These are phyloP conservation scores for Sinocyclocheilus grahami DNA, from an alignment of 2,113 vertebrate species.

Conservation along the genomic window DNA sequence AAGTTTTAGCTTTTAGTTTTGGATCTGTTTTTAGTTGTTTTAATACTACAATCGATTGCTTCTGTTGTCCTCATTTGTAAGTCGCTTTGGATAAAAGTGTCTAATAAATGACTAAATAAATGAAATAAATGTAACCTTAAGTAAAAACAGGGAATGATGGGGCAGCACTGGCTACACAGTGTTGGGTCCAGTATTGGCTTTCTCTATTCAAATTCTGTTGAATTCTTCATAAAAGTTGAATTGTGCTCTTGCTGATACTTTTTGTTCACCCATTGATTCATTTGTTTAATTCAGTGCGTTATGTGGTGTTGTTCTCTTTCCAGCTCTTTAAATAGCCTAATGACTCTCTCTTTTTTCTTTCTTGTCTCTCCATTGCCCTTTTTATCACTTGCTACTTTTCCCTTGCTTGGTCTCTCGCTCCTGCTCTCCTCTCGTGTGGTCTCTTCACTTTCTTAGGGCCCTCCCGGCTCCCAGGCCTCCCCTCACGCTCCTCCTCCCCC, in stretches of 20 bases:
- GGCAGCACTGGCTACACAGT: not conserved
- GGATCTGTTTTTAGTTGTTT: no score
- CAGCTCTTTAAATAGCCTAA: conserved; percentile 65
- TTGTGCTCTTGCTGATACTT: not conserved
- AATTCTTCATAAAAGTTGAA: not conserved
- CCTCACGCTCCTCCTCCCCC: conserved; percentile 99
- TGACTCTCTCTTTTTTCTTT: conserved; percentile 42
- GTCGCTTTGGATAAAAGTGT: no score
- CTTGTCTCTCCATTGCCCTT: conserved; percentile 22
- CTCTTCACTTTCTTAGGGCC: conserved; percentile 90
- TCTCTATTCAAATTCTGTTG: not conserved
- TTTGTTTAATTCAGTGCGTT: conserved; percentile 19
- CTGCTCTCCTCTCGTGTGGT: conserved; percentile 67
- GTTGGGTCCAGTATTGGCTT: not conserved
- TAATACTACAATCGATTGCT: no score
- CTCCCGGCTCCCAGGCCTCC: conserved; percentile 98
- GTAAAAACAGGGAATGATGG: not conserved
- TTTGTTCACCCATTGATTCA: conserved; percentile 2
- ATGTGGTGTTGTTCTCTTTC: conserved; percentile 57
- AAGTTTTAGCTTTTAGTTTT: no score
- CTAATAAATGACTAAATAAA: no score
- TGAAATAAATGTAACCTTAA: not conserved
- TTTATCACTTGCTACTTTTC: conserved; percentile 42
- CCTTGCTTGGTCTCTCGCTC: conserved; percentile 27
- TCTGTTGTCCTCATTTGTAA: no score